Conservation (phyloP, 2,113 vertebrate genomes). For the Lamprotornis superbus region DNA sequence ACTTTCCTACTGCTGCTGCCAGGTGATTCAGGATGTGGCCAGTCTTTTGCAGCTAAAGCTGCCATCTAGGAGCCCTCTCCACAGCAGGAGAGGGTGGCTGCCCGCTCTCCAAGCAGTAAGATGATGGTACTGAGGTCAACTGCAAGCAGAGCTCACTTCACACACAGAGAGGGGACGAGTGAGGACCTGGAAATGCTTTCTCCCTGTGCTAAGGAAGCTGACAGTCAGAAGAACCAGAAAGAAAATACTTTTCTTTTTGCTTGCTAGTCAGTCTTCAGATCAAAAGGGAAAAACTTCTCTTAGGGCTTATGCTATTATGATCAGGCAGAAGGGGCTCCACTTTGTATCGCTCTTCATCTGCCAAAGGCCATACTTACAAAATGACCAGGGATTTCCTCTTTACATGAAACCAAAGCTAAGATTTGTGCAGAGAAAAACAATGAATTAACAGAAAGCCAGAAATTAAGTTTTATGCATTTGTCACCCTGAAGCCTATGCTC, state of each 20-base stretch:
- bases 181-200: background rate
- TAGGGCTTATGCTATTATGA: background rate
- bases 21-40: background rate
- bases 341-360: background rate
- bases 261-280: background rate
- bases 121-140: fast-evolving
- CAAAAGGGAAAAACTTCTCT: background rate
- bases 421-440: background rate
- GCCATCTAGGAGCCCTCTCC: background rate
- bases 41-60: background rate
- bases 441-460: background rate
- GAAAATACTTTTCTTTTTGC: background rate
- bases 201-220: background rate
- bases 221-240: background rate
- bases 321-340: background rate
- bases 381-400: background rate
- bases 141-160: background rate
- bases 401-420: background rate
- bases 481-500: background rate
- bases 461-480: background rate
- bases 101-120: background rate
- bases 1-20: background rate
- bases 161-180: background rate
- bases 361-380: background rate
- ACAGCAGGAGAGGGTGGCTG: background rate